A percentile compares a stretch with the other conserved stretches of the same genome.
Conservation (phyloP, 2,888 invertebrate species). For the Clanis bilineata region DNA sequence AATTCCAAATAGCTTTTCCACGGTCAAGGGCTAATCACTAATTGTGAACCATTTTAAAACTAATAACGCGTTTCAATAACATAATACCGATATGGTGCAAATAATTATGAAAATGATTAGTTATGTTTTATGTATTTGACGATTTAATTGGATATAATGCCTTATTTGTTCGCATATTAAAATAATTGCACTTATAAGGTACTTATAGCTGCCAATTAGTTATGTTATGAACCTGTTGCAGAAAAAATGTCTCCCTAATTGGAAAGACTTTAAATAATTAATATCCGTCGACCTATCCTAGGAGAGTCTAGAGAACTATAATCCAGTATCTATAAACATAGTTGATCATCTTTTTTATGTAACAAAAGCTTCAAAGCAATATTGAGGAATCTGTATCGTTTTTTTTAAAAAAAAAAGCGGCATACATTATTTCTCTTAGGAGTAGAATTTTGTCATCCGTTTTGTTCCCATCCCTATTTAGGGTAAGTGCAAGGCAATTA, state of each 20-base stretch:
- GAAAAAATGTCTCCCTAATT: background rate
- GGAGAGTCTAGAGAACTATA: no score
- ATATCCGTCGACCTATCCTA: no score
- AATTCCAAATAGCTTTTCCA: background rate
- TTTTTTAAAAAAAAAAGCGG: no score
- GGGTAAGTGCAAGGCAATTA: no score
- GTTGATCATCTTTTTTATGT: no score
- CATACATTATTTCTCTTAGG: no score
- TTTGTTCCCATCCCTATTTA: no score
- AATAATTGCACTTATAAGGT: background rate
- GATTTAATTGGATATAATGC: background rate
- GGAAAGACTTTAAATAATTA: no score
- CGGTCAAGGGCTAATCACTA: background rate
- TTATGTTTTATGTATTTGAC: background rate
- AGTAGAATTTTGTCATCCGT: no score
- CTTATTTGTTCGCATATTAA: background rate
- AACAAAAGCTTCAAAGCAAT: no score
- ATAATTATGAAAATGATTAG: background rate
- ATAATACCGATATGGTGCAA: background rate
- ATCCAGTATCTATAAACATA: no score
- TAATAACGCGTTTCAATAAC: background rate
- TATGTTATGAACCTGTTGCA: background rate
- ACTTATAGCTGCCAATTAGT: background rate
- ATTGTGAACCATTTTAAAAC: background rate
- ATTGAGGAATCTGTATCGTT: no score